Evolutionary conservation across 2,888 invertebrate species (phyloP).

Genomic region (Helicoverpa assulta): DNA sequence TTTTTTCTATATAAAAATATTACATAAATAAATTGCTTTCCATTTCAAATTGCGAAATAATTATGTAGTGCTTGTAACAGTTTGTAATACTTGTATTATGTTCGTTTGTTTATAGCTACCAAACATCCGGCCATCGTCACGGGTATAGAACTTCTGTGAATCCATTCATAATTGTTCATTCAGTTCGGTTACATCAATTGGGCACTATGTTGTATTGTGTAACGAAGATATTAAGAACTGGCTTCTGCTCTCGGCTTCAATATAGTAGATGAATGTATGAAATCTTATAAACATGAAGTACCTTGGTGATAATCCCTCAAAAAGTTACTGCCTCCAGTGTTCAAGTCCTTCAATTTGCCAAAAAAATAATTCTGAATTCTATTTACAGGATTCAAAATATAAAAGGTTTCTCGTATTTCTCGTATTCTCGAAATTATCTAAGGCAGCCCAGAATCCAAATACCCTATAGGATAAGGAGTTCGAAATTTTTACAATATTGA

Average conservation of each 20-base stretch:
- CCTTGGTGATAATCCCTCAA: too few relatives aligned
- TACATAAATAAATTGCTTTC: constrained; percentile 35
- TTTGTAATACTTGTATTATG: constrained; percentile 21
- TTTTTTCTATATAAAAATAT: background rate
- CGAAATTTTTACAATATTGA: background rate
- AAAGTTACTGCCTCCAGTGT: too few relatives aligned
- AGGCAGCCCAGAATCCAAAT: too few relatives aligned
- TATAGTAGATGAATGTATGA: too few relatives aligned
- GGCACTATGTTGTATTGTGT: constrained; percentile 1
- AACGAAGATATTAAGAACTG: background rate
- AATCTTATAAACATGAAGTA: too few relatives aligned
- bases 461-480: too few relatives aligned
- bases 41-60: constrained; percentile 40
- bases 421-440: too few relatives aligned
- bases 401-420: too few relatives aligned
- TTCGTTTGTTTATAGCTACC: constrained; percentile 38
- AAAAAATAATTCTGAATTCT: too few relatives aligned
- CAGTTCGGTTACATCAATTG: constrained; percentile 16
- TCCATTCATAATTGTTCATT: constrained; percentile 56
- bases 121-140: constrained; percentile 51
- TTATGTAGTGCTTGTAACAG: constrained; percentile 21
- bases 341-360: too few relatives aligned
- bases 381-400: too few relatives aligned
- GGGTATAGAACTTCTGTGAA: constrained; percentile 41
- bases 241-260: background rate